phyloP scores from a whole-genome alignment of 2,888 invertebrate genomes.

The Drosophila prolongata region DNA sequence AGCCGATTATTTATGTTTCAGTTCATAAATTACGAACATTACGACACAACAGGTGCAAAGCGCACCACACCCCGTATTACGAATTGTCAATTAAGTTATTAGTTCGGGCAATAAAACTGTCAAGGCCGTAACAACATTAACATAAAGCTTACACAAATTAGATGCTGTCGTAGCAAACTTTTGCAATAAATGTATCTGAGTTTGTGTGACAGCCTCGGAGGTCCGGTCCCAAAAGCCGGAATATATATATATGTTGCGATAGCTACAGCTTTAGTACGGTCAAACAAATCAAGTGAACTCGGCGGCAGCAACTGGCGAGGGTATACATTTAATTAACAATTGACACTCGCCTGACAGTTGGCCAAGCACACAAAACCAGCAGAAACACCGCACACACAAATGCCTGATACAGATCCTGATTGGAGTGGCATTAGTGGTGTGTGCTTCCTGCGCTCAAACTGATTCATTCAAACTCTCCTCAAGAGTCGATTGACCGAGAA shows the following conservation, averaged over 20 bases:
- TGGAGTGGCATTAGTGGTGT: constrained; percentile 15
- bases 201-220: constrained; percentile 15
- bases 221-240: constrained; percentile 11
- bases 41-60: constrained; percentile 30
- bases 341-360: constrained; percentile 70
- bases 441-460: not conserved
- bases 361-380: constrained; percentile 35
- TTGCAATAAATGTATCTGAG: constrained; percentile 34
- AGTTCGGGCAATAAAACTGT: constrained; percentile 72
- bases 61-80: constrained; percentile 10
- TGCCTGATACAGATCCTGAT: constrained; percentile 14
- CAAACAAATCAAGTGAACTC: constrained; percentile 68
- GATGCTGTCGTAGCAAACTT: constrained; percentile 29
- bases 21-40: constrained; percentile 41
- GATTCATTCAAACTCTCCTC: not conserved
- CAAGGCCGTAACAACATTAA: constrained; percentile 53
- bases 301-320: constrained; percentile 43
- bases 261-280: constrained; percentile 5
- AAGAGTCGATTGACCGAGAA: not conserved
- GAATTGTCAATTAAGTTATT: constrained; percentile 72
- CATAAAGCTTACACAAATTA: constrained; percentile 42
- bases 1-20: constrained; percentile 40
- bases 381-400: constrained; percentile 5
- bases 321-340: constrained; percentile 71
- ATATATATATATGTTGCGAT: not conserved